Conservation (phyloP, 2,797 vertebrate genomes). For the Thripadectes ignobilis region DNA sequence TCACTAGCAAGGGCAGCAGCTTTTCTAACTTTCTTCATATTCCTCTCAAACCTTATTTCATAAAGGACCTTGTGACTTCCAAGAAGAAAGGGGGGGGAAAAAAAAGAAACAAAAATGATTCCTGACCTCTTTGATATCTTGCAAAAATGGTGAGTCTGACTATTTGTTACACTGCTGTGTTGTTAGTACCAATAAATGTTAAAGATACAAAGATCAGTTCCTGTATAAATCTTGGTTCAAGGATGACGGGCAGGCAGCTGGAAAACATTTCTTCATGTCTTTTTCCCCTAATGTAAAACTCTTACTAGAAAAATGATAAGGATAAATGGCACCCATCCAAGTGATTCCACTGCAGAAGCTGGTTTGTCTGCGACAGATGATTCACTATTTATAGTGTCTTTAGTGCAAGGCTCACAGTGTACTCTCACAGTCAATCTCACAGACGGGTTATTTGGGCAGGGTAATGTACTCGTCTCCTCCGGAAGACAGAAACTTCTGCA, state of each 20-base stretch:
- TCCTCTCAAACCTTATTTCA: neutral
- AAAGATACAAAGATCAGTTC: slow-evolving; percentile 50
- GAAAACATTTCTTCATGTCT: slow-evolving; percentile 24
- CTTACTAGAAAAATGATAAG: slow-evolving; percentile 56
- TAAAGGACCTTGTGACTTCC: neutral
- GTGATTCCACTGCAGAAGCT: slow-evolving; percentile 47
- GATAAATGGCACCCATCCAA: slow-evolving; percentile 62
- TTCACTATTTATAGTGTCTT: slow-evolving; percentile 62
- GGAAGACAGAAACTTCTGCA: slow-evolving; percentile 8
- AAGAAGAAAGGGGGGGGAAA: neutral
- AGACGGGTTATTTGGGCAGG: slow-evolving; percentile 37
- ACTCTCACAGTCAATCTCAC: slow-evolving; percentile 54
- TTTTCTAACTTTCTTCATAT: neutral
- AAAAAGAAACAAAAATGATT: neutral
- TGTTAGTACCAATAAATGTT: slow-evolving; percentile 50
- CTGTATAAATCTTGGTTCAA: slow-evolving; percentile 48
- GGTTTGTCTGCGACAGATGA: slow-evolving; percentile 48
- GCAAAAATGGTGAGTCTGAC: neutral
- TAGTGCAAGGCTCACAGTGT: slow-evolving; percentile 16
- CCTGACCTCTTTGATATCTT: neutral
- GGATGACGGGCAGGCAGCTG: slow-evolving; percentile 23
- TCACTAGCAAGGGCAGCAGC: neutral
- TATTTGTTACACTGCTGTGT: neutral
- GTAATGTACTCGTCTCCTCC: neutral
- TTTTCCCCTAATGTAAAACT: slow-evolving; percentile 40